Conservation (phyloP, 2,113 vertebrate genomes). For the Oncorhynchus nerka region DNA sequence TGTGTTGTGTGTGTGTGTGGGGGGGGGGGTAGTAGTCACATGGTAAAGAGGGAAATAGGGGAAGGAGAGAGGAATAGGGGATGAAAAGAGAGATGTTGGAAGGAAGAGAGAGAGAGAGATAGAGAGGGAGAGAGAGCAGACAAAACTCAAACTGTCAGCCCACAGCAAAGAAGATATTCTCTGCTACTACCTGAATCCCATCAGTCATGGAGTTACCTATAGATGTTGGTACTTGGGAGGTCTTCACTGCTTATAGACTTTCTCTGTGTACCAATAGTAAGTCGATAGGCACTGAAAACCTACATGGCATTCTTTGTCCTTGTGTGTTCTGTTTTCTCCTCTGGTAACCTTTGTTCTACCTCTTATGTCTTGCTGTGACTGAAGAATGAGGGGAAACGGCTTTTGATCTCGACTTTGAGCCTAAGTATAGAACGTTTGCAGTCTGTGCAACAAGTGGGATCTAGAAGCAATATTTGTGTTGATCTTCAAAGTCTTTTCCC, state of each 20-base stretch:
- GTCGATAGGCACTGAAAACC: background rate
- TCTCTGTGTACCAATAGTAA: background rate
- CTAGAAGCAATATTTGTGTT: background rate
- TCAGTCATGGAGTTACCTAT: background rate
- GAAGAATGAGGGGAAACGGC: conserved; percentile 7
- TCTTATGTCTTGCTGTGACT: background rate
- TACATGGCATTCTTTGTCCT: too few species aligned
- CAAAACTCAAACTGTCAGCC: background rate
- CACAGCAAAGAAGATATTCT: background rate
- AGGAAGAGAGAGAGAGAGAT: background rate
- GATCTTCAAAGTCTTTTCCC: background rate
- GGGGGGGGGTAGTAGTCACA: too few species aligned
- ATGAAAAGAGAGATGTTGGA: background rate
- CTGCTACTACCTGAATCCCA: background rate
- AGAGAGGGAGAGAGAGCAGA: background rate
- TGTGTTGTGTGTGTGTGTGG: too few species aligned
- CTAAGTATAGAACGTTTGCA: too few species aligned
- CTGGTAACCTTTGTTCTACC: background rate
- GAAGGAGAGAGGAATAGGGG: conserved; percentile 58
- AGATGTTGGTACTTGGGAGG: too few species aligned
- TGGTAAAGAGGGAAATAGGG: too few species aligned
- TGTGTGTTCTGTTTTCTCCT: too few species aligned
- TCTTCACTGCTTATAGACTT: background rate
- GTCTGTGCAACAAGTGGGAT: too few species aligned
- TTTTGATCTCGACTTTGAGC: conserved; percentile 10